A percentile compares a stretch with the other conserved stretches of the same genome.
phyloP scores from a whole-genome alignment of 2,113 vertebrate genomes.

The Psittacula cyanocephala region DNA sequence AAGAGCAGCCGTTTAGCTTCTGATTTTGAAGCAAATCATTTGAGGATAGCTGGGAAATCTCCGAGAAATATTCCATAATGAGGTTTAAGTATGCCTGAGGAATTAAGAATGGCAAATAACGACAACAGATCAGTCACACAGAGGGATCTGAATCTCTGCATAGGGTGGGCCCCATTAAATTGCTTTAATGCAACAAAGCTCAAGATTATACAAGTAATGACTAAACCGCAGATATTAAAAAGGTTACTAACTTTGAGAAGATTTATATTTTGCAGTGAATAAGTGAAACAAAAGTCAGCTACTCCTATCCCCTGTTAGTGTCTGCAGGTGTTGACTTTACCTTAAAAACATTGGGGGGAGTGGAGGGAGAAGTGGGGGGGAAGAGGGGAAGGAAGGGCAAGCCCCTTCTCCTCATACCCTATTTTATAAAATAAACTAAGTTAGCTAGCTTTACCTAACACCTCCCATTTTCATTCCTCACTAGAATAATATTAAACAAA shows the following conservation, averaged over 20 bases:
- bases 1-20: neutral
- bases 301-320: neutral
- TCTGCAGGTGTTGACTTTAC: neutral
- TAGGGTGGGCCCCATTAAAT: neutral
- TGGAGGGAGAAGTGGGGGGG: fast-evolving
- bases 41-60: neutral
- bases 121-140: neutral
- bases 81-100: neutral
- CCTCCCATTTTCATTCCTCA: neutral
- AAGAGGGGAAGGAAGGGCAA: neutral
- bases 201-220: neutral
- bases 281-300: neutral
- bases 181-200: neutral
- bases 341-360: neutral
- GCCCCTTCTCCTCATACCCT: neutral
- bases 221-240: neutral
- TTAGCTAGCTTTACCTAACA: neutral
- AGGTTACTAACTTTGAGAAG: neutral
- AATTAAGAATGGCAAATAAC: neutral
- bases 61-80: neutral
- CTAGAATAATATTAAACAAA: neutral
- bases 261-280: neutral
- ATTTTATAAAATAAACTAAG: neutral
- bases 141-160: neutral
- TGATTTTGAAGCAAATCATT: neutral